A percentile compares a stretch with the other conserved stretches of the same genome.
Evolutionary conservation across 2,113 vertebrate genomes (phyloP).

Genomic region (Lepidothrix coronata): DNA sequence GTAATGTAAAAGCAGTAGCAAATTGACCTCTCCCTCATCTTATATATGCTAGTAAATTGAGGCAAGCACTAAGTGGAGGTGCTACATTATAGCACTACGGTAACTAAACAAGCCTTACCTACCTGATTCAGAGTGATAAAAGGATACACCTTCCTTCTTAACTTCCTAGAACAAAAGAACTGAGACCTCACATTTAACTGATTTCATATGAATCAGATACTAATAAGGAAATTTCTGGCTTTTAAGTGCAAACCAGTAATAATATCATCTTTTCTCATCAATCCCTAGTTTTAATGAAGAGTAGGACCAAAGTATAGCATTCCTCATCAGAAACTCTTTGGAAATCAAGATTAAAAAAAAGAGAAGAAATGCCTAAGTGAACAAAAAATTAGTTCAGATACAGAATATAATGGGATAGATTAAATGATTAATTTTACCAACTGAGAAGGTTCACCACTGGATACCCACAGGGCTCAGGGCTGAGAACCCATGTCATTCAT

Average conservation of each 20-base stretch:
- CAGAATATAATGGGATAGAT: not conserved
- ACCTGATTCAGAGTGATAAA: not conserved
- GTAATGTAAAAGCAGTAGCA: not conserved
- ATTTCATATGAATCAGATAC: not conserved
- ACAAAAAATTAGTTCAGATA: not conserved
- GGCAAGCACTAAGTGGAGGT: not conserved
- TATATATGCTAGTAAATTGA: not conserved
- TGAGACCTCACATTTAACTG: not conserved
- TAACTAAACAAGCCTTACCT: not conserved
- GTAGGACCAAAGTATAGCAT: not conserved
- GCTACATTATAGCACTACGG: not conserved
- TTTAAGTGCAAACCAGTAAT: not conserved
- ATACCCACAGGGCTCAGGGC: not conserved
- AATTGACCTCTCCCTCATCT: not conserved
- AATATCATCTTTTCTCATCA: not conserved
- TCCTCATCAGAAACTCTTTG: not conserved
- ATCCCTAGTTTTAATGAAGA: not conserved
- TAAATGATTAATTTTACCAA: not conserved
- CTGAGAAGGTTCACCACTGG: accelerated
- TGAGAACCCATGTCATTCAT: not conserved
- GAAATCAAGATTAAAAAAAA: not conserved
- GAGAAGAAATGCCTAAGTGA: not conserved
- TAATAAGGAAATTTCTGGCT: not conserved
- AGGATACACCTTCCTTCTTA: not conserved
- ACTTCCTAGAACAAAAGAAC: not conserved